phyloP scores from a whole-genome alignment of 2,113 vertebrate genomes.

The Physeter macrocephalus region DNA sequence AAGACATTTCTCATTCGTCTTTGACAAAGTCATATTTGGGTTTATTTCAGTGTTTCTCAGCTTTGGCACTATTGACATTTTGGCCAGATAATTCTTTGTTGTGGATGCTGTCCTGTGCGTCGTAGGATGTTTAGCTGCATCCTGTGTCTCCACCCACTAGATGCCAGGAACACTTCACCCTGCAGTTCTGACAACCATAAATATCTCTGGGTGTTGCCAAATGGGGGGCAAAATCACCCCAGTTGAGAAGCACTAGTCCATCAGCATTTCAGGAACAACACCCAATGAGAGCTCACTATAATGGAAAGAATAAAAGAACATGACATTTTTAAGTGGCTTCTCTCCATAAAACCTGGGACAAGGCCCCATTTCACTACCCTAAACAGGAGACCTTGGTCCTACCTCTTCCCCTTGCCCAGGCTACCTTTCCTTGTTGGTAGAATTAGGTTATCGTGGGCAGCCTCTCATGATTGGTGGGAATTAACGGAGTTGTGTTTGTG shows the following conservation, averaged over 20 bases:
- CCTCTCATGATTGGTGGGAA: neutral
- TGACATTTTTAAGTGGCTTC: neutral
- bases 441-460: neutral
- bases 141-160: neutral
- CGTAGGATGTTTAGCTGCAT: neutral
- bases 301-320: neutral
- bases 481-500: neutral
- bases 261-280: neutral
- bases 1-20: neutral
- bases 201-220: neutral
- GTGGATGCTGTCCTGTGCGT: neutral
- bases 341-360: neutral
- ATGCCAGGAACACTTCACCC: neutral
- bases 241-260: neutral
- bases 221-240: neutral
- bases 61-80: neutral
- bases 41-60: neutral
- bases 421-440: neutral
- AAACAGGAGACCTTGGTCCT: neutral
- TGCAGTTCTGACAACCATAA: neutral
- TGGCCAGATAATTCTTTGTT: neutral
- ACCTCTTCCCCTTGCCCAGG: neutral
- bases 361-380: neutral
- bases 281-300: neutral
- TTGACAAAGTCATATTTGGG: neutral